Evolutionary conservation across 2,113 vertebrate genomes (phyloP).

Genomic region (Sturnira hondurensis): DNA sequence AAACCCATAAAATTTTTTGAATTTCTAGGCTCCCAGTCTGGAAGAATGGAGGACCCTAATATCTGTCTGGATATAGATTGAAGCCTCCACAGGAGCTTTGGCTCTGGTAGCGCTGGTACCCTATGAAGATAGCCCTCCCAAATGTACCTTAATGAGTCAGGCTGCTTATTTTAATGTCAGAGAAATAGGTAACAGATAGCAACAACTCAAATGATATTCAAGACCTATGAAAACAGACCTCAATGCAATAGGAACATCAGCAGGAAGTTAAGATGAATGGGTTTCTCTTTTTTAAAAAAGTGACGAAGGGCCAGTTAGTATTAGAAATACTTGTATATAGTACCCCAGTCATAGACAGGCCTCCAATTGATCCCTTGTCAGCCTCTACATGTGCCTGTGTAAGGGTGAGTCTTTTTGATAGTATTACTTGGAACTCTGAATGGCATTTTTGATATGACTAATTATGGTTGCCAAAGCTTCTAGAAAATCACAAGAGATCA

Average conservation of each 20-base stretch:
- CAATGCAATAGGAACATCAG: neutral
- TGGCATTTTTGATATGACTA: neutral
- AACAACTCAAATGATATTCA: neutral
- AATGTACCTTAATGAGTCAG: neutral
- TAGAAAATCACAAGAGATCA: neutral
- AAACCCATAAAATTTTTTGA: neutral
- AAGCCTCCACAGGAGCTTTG: neutral
- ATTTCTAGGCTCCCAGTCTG: neutral
- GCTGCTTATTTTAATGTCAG: neutral
- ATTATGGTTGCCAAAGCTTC: conserved; percentile 20
- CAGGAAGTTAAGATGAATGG: neutral
- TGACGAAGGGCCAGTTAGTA: neutral
- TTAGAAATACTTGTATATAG: neutral
- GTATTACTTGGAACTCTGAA: neutral
- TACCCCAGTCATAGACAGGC: neutral
- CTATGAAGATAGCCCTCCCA: neutral
- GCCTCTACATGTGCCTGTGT: neutral
- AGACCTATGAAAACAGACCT: neutral
- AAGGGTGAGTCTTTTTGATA: neutral
- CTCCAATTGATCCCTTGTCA: neutral
- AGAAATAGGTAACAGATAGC: neutral
- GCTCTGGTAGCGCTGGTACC: neutral
- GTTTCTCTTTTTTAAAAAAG: neutral
- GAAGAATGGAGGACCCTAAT: neutral
- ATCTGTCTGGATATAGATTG: neutral